Conservation (phyloP, 2,797 vertebrate species). For the Parauchenoglanis punctatus region DNA sequence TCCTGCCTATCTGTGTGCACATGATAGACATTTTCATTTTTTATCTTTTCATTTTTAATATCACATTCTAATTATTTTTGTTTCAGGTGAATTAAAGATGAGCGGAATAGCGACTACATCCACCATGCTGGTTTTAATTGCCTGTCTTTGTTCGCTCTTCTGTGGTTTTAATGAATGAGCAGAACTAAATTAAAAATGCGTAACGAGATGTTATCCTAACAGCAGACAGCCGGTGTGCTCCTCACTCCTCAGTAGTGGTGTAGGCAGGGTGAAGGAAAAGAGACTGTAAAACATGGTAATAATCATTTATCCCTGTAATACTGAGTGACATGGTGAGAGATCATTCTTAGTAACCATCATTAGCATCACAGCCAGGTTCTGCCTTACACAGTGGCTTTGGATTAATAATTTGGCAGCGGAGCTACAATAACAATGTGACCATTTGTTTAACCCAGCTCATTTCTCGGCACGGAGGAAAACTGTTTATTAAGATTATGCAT, state of each 20-base stretch:
- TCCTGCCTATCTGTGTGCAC: constrained; percentile 23
- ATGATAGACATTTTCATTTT: constrained; percentile 46
- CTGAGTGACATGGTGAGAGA: constrained; percentile 40
- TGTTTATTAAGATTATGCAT: constrained; percentile 57
- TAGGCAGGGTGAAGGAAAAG: constrained; percentile 33
- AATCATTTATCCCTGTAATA: constrained; percentile 55
- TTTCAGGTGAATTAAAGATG: constrained; percentile 58
- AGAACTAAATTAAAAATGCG: constrained; percentile 55
- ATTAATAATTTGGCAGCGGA: constrained; percentile 50
- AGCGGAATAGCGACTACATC: constrained; percentile 48
- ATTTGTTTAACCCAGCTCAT: constrained; percentile 48
- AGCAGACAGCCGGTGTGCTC: constrained; percentile 65
- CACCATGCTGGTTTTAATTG: constrained; percentile 56
- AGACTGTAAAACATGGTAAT: constrained; percentile 45
- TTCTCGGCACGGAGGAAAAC: constrained; percentile 46
- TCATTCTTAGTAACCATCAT: constrained; percentile 48
- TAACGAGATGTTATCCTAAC: constrained; percentile 56
- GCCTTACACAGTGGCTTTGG: constrained; percentile 41
- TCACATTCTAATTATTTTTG: constrained; percentile 59
- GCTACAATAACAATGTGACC: constrained; percentile 44
- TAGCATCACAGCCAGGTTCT: constrained; percentile 46
- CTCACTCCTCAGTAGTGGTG: constrained; percentile 64
- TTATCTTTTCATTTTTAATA: constrained; percentile 61
- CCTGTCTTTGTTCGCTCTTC: constrained; percentile 53
- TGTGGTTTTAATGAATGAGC: constrained; percentile 56